phyloP scores from a whole-genome alignment of 53 echinoderm and acorn worm genomes.

The Glandiceps talaboti region DNA sequence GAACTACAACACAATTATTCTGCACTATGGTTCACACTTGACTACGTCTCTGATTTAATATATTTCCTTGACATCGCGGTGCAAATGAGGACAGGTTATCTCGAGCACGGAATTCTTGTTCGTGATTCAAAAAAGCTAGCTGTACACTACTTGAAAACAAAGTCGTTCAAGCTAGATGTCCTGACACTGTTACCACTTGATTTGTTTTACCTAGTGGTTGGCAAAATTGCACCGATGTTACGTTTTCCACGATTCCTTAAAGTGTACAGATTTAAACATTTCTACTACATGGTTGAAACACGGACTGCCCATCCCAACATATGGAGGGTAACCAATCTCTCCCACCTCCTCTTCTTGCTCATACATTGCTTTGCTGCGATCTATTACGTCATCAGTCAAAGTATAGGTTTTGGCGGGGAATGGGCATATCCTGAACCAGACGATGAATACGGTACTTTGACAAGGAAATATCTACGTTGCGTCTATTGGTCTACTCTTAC shows the following conservation, averaged over 20 bases:
- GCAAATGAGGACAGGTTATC: slow-evolving; percentile 58
- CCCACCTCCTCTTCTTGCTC: slow-evolving; percentile 50
- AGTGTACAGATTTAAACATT: slow-evolving; percentile 33
- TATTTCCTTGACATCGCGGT: slow-evolving; percentile 66
- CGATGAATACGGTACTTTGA: slow-evolving; percentile 32
- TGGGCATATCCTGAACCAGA: slow-evolving; percentile 46
- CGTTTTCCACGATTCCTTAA: slow-evolving; percentile 71
- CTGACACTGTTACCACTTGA: slow-evolving; percentile 59
- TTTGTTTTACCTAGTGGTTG: slow-evolving; percentile 43
- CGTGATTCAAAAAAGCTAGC: slow-evolving; percentile 37
- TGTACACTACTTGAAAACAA: slow-evolving; percentile 38
- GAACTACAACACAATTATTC: slow-evolving; percentile 40
- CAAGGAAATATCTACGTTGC: slow-evolving; percentile 56
- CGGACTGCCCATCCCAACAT: slow-evolving; percentile 48
- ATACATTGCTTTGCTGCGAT: slow-evolving; percentile 84
- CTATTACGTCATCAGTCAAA: slow-evolving; percentile 51
- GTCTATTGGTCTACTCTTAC: slow-evolving; percentile 92
- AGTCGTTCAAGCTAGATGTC: slow-evolving; percentile 39
- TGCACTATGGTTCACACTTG: slow-evolving; percentile 59
- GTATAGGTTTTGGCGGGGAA: slow-evolving; percentile 28
- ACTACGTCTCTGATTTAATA: slow-evolving; percentile 74
- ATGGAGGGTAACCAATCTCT: slow-evolving; percentile 53
- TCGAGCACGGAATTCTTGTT: slow-evolving; percentile 68
- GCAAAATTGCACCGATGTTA: slow-evolving; percentile 11
- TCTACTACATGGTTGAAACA: slow-evolving; percentile 54